Conservation (phyloP, 2,797 vertebrate genomes). For the Corythornis leucogaster region DNA sequence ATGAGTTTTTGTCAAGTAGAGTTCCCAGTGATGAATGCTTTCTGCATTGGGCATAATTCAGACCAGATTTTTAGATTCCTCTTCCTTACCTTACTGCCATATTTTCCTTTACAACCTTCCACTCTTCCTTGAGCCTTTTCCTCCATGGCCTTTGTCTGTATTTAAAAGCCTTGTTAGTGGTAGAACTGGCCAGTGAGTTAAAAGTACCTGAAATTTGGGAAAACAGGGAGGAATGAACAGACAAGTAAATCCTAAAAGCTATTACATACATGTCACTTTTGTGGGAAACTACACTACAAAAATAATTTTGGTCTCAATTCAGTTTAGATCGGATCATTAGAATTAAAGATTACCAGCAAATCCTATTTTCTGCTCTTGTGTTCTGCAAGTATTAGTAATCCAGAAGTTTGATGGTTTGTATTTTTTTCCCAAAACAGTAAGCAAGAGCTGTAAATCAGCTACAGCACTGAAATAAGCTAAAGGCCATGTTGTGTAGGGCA, state of each 20-base stretch:
- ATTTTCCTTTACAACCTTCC: background rate
- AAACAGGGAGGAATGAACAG: background rate
- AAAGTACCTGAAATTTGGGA: background rate
- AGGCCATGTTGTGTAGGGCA: background rate
- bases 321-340: background rate
- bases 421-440: background rate
- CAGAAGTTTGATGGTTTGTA: background rate
- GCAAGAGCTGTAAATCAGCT: accelerated
- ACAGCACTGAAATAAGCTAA: background rate
- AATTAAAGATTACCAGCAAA: background rate
- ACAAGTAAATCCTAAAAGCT: background rate
- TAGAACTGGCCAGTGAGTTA: background rate
- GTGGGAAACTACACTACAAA: background rate
- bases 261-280: background rate
- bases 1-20: background rate
- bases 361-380: background rate
- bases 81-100: background rate
- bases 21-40: background rate
- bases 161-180: background rate
- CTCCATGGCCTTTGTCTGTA: too few relatives aligned
- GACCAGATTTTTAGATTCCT: background rate
- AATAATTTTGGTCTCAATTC: background rate
- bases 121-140: background rate
- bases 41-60: background rate
- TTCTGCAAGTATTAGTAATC: background rate